Percentiles rank a stretch among this genome's conserved stretches.
Evolutionary conservation across 2,797 vertebrate genomes (phyloP).

Genomic region (Brachyrhaphis roseni): DNA sequence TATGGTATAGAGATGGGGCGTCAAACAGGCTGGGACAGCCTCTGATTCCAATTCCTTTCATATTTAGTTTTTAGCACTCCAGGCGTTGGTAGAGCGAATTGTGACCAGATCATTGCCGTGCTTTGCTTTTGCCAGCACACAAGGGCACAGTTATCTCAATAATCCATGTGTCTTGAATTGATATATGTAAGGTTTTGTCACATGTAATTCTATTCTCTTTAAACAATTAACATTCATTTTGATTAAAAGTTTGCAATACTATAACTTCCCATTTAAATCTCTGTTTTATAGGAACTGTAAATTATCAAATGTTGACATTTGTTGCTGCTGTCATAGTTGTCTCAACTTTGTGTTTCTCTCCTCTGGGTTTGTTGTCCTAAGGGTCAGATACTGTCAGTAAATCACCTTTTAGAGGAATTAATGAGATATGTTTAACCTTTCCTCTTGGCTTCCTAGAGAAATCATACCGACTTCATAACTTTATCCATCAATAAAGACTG

Average conservation of each 20-base stretch:
- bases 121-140: too few relatives aligned
- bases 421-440: neutral
- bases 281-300: neutral
- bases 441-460: neutral
- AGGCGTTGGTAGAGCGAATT: too few relatives aligned
- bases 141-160: too few relatives aligned
- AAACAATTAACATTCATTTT: neutral
- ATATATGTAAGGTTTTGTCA: too few relatives aligned
- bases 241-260: neutral
- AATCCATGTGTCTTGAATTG: too few relatives aligned
- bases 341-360: neutral
- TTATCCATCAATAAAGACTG: neutral
- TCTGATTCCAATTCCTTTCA: too few relatives aligned
- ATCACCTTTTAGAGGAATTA: neutral
- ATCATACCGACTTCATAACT: neutral
- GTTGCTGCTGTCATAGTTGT: neutral
- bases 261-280: neutral
- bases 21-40: too few relatives aligned
- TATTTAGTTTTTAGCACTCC: too few relatives aligned
- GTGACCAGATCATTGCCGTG: too few relatives aligned
- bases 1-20: too few relatives aligned
- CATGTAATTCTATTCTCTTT: too few relatives aligned
- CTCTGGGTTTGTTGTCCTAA: neutral
- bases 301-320: neutral
- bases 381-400: neutral